Percentiles rank a stretch among this genome's conserved stretches.
Evolutionary conservation across 2,888 invertebrate genomes (phyloP).

Genomic region (Harpagoxenus sublaevis): DNA sequence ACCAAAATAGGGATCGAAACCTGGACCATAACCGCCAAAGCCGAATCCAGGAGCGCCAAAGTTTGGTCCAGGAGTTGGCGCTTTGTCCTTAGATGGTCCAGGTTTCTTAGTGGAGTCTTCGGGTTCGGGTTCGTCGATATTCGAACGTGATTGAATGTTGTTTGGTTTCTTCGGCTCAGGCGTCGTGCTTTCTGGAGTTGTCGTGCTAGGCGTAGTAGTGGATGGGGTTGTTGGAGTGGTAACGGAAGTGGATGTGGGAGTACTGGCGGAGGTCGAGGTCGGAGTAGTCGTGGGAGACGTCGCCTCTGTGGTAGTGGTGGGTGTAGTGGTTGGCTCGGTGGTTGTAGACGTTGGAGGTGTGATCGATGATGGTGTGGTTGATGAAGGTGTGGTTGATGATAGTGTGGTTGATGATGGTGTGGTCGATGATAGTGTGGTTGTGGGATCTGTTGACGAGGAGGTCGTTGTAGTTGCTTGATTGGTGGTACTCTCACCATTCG

Average conservation of each 20-base stretch:
- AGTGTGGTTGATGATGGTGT: slow-evolving; percentile 27
- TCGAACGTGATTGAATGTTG: slow-evolving; percentile 43
- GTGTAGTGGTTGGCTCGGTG: slow-evolving; percentile 8
- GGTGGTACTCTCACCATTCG: slow-evolving; percentile 57
- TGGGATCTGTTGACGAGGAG: slow-evolving; percentile 24
- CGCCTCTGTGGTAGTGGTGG: slow-evolving; percentile 32
- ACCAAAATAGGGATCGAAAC: slow-evolving; percentile 30
- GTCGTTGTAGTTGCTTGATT: slow-evolving; percentile 34
- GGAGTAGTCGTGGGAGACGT: slow-evolving; percentile 31
- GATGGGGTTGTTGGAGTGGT: slow-evolving; percentile 29
- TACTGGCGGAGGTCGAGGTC: slow-evolving; percentile 24
- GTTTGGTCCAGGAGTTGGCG: slow-evolving; percentile 1
- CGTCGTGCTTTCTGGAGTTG: slow-evolving; percentile 41
- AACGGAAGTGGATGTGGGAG: background rate
- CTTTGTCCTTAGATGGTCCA: background rate
- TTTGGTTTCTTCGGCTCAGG: slow-evolving; percentile 25
- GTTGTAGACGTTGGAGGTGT: slow-evolving; percentile 30
- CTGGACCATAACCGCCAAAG: slow-evolving; percentile 15
- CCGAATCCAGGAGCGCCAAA: slow-evolving; percentile 17
- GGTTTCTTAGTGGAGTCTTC: background rate
- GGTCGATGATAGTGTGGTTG: slow-evolving; percentile 16
- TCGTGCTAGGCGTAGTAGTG: slow-evolving; percentile 31
- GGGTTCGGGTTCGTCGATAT: slow-evolving; percentile 16
- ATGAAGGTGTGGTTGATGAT: slow-evolving; percentile 1
- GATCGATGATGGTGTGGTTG: slow-evolving; percentile 26